phyloP scores from a whole-genome alignment of 1,140 invertebrate species.

The Epicauta chinensis region DNA sequence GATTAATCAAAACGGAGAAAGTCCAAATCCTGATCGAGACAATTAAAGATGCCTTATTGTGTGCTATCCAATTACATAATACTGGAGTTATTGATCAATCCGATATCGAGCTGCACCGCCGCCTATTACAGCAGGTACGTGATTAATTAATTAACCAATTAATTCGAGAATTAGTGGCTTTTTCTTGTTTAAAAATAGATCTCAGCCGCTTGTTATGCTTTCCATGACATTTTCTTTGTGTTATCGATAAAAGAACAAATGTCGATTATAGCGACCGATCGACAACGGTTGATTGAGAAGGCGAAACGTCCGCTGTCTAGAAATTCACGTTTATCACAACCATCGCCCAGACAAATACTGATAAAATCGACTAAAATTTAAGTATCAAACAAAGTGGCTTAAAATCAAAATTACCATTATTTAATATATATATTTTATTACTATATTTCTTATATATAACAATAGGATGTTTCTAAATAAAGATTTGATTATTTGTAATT shows the following conservation, averaged over 20 bases:
- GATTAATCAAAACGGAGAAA: conserved; percentile 71
- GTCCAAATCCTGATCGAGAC: conserved; percentile 74
- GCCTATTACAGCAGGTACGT: conserved; percentile 55
- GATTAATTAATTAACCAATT: neutral
- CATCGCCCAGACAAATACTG: neutral
- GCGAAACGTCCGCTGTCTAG: conserved; percentile 13
- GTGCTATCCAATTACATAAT: conserved; percentile 66
- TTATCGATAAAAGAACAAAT: conserved; percentile 50
- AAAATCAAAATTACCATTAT: too few species aligned
- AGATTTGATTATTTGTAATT: too few species aligned
- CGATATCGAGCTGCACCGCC: conserved; percentile 56
- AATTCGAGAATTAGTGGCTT: too few species aligned
- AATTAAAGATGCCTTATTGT: conserved; percentile 68
- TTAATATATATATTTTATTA: too few species aligned
- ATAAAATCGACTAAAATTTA: neutral
- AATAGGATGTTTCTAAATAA: too few species aligned
- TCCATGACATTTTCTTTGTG: conserved; percentile 55
- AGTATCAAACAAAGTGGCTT: too few species aligned
- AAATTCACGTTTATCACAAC: neutral
- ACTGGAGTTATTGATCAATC: conserved; percentile 55
- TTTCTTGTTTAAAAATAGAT: conserved; percentile 41
- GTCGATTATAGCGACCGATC: conserved; percentile 49
- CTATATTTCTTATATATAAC: too few species aligned
- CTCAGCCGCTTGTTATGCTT: conserved; percentile 54
- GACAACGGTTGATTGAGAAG: conserved; percentile 35